Conservation (phyloP, 1,140 invertebrate genomes). For the Musca domestica region DNA sequence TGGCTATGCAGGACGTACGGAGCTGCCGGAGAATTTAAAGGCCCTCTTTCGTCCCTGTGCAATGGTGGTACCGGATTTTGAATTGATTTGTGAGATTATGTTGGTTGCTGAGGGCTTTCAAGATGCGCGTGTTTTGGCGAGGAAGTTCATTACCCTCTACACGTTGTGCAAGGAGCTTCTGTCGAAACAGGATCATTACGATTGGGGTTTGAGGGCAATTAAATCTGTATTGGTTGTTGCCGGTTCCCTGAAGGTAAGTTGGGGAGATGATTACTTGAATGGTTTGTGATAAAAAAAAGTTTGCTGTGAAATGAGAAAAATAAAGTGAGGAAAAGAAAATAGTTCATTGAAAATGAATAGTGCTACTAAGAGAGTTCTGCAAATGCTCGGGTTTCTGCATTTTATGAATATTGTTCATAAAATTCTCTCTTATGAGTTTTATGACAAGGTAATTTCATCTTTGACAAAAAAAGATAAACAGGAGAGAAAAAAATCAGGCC, state of each 20-base stretch:
- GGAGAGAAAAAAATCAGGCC: no score
- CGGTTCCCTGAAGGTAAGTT: conserved; percentile 80
- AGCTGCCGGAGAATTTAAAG: conserved; percentile 83
- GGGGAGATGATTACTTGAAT: no score
- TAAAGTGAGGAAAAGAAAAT: no score
- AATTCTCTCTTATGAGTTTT: no score
- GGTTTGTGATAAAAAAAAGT: no score
- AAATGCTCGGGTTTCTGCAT: no score
- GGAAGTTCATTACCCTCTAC: conserved; percentile 96
- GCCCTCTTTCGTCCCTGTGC: conserved; percentile 92
- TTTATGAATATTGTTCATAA: no score
- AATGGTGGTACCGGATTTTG: conserved; percentile 97
- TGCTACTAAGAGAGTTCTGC: no score
- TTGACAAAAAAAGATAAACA: no score
- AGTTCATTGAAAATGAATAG: no score
- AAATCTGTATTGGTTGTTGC: conserved; percentile 95
- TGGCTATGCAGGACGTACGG: conserved; percentile 91
- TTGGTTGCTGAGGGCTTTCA: conserved; percentile 96
- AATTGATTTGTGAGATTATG: conserved; percentile 98
- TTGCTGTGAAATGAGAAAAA: no score
- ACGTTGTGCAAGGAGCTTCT: conserved; percentile 91
- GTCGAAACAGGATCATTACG: conserved; percentile 97
- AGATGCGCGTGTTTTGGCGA: conserved; percentile 85
- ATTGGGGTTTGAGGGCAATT: conserved; percentile 94
- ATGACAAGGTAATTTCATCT: no score